Evolutionary conservation across 2,113 vertebrate species (phyloP).

Genomic region (Sinocyclocheilus anophthalmus): DNA sequence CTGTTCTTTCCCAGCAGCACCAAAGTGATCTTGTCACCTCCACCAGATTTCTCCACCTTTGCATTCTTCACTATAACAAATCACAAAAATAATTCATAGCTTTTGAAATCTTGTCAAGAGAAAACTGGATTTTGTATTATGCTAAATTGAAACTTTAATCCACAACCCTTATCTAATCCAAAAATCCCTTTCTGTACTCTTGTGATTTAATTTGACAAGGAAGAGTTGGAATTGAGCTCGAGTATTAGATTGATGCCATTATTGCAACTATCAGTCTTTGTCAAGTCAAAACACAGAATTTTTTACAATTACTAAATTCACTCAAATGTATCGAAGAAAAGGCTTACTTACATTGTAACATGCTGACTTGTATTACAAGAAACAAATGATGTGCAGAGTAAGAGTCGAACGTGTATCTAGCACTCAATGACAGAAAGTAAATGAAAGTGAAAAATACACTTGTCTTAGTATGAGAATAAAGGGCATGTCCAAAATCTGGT

Average conservation of each 20-base stretch:
- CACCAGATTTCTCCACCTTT: not conserved
- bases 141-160: not conserved
- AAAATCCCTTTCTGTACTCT: not conserved
- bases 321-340: not conserved
- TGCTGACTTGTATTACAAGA: not conserved
- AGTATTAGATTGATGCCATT: not conserved
- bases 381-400: not conserved
- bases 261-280: too few relatives aligned
- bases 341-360: not conserved
- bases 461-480: not conserved
- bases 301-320: not conserved
- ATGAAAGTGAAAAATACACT: constrained; percentile 2
- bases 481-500: constrained; percentile 6
- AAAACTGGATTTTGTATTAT: not conserved
- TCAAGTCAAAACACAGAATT: not conserved
- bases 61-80: not conserved
- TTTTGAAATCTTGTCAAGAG: not conserved
- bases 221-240: not conserved
- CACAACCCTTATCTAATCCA: not conserved
- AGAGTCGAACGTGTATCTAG: not conserved
- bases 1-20: constrained; percentile 26
- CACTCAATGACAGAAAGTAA: not conserved
- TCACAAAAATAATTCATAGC: not conserved
- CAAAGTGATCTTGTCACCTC: not conserved
- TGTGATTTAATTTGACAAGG: not conserved